phyloP scores from a whole-genome alignment of 2,888 invertebrate species.

The Drosophila peninsularis region DNA sequence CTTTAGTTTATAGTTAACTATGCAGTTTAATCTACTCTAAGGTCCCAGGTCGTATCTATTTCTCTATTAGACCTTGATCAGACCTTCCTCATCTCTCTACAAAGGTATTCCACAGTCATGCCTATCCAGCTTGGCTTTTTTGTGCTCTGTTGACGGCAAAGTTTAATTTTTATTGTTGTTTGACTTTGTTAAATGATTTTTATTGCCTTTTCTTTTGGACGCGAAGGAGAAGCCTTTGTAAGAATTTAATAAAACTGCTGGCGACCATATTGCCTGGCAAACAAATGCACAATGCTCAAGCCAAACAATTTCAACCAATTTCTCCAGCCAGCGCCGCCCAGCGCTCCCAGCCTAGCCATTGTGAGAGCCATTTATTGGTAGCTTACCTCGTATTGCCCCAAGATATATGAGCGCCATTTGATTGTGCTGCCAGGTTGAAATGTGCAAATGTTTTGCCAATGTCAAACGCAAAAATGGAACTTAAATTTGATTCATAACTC shows the following conservation, averaged over 20 bases:
- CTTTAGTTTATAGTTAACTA: background rate
- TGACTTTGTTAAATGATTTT: conserved; percentile 81
- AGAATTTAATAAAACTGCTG: conserved; percentile 77
- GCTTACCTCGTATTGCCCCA: conserved; percentile 9
- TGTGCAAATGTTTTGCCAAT: conserved; percentile 38
- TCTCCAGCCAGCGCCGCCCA: background rate
- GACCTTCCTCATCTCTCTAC: no score
- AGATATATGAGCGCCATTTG: conserved; percentile 68
- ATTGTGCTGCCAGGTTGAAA: conserved; percentile 34
- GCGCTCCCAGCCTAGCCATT: background rate
- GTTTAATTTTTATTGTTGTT: conserved; percentile 81
- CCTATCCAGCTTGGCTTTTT: background rate
- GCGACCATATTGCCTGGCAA: conserved; percentile 73
- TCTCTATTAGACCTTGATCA: background rate
- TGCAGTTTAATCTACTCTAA: background rate
- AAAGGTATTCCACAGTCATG: background rate
- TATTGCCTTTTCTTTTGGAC: conserved; percentile 66
- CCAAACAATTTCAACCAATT: conserved; percentile 50
- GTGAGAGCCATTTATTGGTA: conserved; percentile 48
- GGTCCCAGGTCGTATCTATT: background rate
- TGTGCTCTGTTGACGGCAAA: conserved; percentile 75
- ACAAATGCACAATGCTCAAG: conserved; percentile 70
- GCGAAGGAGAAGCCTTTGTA: conserved; percentile 66
- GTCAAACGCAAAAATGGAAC: conserved; percentile 44
- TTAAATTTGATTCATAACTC: conserved; percentile 47